Conservation (phyloP, 2,113 vertebrate genomes). For the Murina feae region DNA sequence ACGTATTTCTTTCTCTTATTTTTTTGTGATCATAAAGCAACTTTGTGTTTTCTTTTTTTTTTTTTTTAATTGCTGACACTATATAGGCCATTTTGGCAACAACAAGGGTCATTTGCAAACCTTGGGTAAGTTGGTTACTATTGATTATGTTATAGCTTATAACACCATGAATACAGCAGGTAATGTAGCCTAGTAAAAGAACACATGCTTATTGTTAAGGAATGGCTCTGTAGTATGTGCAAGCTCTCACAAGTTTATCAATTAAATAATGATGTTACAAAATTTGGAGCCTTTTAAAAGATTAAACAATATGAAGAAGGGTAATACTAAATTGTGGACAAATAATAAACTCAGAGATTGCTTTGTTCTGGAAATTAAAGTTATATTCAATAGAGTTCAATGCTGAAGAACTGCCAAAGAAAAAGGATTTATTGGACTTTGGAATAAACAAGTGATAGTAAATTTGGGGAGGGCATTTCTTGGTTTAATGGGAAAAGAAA, state of each 20-base stretch:
- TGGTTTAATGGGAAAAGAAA: not conserved
- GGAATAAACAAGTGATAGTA: not conserved
- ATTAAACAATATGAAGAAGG: not conserved
- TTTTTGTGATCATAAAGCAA: too few relatives aligned
- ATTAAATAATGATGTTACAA: not conserved
- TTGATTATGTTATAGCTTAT: not conserved
- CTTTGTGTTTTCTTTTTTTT: too few relatives aligned
- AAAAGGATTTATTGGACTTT: not conserved
- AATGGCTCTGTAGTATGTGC: not conserved
- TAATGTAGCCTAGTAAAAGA: not conserved
- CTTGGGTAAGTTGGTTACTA: not conserved
- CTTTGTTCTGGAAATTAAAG: not conserved
- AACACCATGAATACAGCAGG: not conserved
- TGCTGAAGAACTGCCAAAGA: not conserved
- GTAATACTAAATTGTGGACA: not conserved
- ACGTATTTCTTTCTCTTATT: too few relatives aligned
- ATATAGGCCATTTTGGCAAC: not conserved
- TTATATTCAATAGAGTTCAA: not conserved
- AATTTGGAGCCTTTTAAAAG: not conserved
- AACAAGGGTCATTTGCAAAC: not conserved
- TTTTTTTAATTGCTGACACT: too few relatives aligned
- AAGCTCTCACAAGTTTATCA: not conserved
- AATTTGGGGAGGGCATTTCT: not conserved
- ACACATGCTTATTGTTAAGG: not conserved
- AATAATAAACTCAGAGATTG: not conserved